Conservation (phyloP, 2,113 vertebrate species). For the Zosterops hypoxanthus region DNA sequence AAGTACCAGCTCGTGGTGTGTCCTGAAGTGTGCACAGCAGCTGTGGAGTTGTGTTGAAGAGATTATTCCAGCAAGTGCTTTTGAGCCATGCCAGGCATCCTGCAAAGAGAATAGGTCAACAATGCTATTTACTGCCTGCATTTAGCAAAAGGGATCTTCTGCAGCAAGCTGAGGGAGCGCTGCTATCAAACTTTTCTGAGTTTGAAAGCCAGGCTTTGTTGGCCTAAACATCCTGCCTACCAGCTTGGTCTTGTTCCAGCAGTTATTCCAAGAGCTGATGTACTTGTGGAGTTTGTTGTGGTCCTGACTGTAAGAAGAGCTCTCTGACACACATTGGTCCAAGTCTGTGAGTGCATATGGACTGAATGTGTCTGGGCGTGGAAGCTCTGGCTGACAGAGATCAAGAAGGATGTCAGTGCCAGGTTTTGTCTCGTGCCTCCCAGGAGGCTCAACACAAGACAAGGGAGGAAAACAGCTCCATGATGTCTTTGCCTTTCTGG, state of each 20-base stretch:
- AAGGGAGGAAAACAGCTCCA: not conserved
- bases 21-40: not conserved
- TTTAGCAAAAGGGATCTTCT: not conserved
- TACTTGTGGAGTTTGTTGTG: not conserved
- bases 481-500: not conserved
- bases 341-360: not conserved
- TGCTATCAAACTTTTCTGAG: not conserved
- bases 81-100: not conserved
- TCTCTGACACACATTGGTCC: not conserved
- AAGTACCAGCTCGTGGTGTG: not conserved
- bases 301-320: not conserved
- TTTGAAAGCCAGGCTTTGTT: not conserved
- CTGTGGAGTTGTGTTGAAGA: not conserved
- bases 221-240: not conserved
- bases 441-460: not conserved
- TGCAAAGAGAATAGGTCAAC: not conserved
- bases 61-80: not conserved
- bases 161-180: not conserved
- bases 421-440: constrained; percentile 6
- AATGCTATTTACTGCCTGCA: not conserved
- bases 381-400: not conserved
- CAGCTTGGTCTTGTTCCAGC: not conserved
- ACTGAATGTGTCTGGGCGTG: not conserved
- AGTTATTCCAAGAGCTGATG: not conserved
- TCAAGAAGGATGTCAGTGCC: not conserved